Percentiles rank a stretch among this genome's conserved stretches.
Evolutionary conservation across 2,113 vertebrate genomes (phyloP).

Genomic region (Thunnus thynnus): DNA sequence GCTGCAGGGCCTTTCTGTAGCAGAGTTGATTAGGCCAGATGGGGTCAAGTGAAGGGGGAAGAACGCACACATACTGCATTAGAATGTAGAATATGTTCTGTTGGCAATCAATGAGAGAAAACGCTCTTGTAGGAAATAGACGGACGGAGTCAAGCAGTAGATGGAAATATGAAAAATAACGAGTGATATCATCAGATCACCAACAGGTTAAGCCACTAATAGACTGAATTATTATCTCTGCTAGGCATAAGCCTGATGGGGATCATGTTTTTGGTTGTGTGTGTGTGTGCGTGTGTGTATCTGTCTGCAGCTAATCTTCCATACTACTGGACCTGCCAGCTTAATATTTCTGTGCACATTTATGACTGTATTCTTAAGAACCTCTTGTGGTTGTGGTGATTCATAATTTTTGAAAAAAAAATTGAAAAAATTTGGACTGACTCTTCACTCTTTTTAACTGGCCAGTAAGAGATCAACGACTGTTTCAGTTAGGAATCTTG

Average conservation of each 20-base stretch:
- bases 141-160: not conserved
- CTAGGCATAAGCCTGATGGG: too few species aligned
- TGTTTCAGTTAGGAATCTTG: too few species aligned
- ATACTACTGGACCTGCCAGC: too few species aligned
- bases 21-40: constrained; percentile 77
- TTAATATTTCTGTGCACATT: too few species aligned
- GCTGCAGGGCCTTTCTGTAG: constrained; percentile 64
- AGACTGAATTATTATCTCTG: not conserved
- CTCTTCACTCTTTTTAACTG: too few species aligned
- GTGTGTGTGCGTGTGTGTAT: not conserved
- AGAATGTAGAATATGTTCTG: constrained; percentile 62
- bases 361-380: too few species aligned
- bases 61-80: constrained; percentile 53
- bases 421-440: too few species aligned
- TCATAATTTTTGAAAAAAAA: too few species aligned
- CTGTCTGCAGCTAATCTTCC: too few species aligned
- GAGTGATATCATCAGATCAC: constrained; percentile 17
- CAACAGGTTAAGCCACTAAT: not conserved
- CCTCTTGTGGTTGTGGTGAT: too few species aligned
- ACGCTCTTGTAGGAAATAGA: constrained; percentile 43
- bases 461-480: too few species aligned
- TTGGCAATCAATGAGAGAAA: constrained; percentile 59
- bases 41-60: constrained; percentile 74
- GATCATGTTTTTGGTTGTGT: not conserved
- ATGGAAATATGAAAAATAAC: constrained; percentile 53